These are phyloP conservation scores for Ips typographus DNA, from an alignment of 1,140 invertebrate species.

Conservation along the genomic window DNA sequence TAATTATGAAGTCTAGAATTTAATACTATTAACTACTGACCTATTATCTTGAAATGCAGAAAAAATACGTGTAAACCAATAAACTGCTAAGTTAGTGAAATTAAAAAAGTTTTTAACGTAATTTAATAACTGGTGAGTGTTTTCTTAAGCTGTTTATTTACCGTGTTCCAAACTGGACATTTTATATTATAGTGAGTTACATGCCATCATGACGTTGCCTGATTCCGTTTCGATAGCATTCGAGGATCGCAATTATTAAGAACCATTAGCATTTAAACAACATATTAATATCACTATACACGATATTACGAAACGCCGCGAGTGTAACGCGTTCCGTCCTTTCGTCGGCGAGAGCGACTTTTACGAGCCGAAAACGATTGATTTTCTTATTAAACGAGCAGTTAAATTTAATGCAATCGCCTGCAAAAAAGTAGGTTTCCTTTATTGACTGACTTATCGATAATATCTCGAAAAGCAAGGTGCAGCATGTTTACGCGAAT, in stretches of 20 bases:
- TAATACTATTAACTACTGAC: too few relatives aligned
- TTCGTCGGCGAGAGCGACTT: slow-evolving; percentile 7
- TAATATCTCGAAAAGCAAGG: slow-evolving; percentile 24
- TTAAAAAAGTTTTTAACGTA: too few relatives aligned
- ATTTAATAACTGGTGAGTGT: too few relatives aligned
- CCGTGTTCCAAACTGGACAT: too few relatives aligned
- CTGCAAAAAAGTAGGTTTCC: slow-evolving; percentile 18
- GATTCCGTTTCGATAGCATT: too few relatives aligned
- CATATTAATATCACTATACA: slow-evolving; percentile 5
- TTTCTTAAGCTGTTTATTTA: too few relatives aligned
- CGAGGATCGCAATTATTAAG: background rate
- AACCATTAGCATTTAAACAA: slow-evolving; percentile 13
- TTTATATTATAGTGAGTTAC: too few relatives aligned
- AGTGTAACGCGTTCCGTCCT: slow-evolving; percentile 1
- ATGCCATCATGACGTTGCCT: too few relatives aligned
- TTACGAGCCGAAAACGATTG: slow-evolving; percentile 14
- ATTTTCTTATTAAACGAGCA: slow-evolving; percentile 19
- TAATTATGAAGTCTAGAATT: too few relatives aligned
- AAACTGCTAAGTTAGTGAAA: too few relatives aligned
- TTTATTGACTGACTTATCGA: slow-evolving; percentile 22
- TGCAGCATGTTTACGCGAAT: slow-evolving; percentile 26
- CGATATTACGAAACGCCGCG: slow-evolving; percentile 9
- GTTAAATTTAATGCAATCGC: slow-evolving; percentile 18
- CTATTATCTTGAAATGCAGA: too few relatives aligned
- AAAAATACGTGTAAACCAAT: too few relatives aligned